Conservation (phyloP, 1,140 invertebrate species). For the Microvelia longipes region DNA sequence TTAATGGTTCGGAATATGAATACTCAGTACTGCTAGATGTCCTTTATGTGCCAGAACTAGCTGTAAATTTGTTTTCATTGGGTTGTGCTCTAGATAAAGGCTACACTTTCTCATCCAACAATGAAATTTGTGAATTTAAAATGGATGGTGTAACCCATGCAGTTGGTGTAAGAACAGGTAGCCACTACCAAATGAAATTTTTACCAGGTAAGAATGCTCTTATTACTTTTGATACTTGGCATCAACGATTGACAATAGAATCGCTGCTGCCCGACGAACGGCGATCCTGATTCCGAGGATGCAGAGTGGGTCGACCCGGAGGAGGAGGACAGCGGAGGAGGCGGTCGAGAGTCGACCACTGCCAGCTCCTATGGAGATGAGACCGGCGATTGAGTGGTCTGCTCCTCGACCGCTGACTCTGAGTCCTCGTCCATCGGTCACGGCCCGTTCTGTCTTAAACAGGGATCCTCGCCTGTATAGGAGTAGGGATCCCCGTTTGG, state of each 20-base stretch:
- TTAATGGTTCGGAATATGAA: not conserved
- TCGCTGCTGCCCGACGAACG: too few relatives aligned
- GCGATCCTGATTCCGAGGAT: too few relatives aligned
- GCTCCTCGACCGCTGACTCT: too few relatives aligned
- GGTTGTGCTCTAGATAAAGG: not conserved
- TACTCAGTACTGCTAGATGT: not conserved
- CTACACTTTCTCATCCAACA: not conserved
- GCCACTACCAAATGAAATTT: not conserved
- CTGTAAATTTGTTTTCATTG: not conserved
- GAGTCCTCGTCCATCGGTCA: too few relatives aligned
- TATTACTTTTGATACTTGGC: not conserved
- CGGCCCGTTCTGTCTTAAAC: too few relatives aligned
- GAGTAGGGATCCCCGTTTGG: too few relatives aligned
- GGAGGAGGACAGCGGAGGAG: too few relatives aligned
- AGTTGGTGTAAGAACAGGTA: not conserved
- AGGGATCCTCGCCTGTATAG: too few relatives aligned
- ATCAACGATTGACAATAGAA: not conserved
- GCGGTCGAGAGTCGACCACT: too few relatives aligned
- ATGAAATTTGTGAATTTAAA: not conserved
- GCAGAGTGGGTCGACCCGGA: too few relatives aligned
- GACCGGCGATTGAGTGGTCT: too few relatives aligned
- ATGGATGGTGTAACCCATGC: not conserved
- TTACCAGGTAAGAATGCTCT: not conserved
- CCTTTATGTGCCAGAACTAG: not conserved
- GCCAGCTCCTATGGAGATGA: too few relatives aligned